Conservation (phyloP, 2,888 invertebrate genomes). For the Tetragnatha montana region DNA sequence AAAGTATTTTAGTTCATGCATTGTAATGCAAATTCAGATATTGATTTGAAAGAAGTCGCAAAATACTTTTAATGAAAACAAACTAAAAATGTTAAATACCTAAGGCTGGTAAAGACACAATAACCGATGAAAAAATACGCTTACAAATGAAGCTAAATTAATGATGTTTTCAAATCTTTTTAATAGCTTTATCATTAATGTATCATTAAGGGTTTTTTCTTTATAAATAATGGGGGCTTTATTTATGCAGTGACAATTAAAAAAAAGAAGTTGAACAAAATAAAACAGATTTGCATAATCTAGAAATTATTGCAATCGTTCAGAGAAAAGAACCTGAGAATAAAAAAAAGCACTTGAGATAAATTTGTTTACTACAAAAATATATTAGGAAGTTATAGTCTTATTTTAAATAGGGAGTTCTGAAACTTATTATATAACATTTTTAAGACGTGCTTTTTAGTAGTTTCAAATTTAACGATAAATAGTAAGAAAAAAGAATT, state of each 20-base stretch:
- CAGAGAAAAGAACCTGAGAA: background rate
- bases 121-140: background rate
- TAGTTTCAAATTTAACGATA: no score
- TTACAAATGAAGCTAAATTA: background rate
- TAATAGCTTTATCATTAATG: conserved; percentile 15
- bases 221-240: background rate
- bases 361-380: background rate
- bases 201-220: background rate
- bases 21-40: no score
- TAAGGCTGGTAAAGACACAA: background rate
- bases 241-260: background rate
- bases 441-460: no score
- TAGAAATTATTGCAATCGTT: background rate
- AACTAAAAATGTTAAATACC: background rate
- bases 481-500: no score
- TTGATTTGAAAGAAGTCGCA: background rate
- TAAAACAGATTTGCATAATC: background rate
- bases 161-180: conserved; percentile 3
- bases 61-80: background rate
- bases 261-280: background rate
- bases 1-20: no score
- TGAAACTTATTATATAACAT: no score
- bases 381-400: no score
- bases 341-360: background rate
- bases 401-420: no score